Conservation (phyloP, 1,140 invertebrate genomes). For the Hirudo medicinalis region DNA sequence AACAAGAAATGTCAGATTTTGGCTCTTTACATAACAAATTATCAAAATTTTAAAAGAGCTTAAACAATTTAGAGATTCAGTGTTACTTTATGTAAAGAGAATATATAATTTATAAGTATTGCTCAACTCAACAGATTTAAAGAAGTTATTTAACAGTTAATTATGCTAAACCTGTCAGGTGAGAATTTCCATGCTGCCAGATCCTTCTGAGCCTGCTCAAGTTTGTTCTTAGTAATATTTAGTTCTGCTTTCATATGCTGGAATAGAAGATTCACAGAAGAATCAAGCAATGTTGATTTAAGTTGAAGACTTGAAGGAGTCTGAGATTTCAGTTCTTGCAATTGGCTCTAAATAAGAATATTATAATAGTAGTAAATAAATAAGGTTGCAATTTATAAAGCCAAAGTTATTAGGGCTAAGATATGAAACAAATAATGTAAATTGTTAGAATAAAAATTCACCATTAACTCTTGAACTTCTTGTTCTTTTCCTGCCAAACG, state of each 20-base stretch:
- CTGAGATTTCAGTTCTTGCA: constrained; percentile 61
- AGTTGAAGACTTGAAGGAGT: constrained; percentile 61
- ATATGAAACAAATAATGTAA: background rate
- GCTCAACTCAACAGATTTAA: constrained; percentile 9
- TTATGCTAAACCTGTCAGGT: constrained; percentile 63
- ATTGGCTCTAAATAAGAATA: constrained; percentile 58
- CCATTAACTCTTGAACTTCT: constrained; percentile 86
- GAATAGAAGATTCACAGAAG: constrained; percentile 85
- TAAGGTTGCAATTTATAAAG: constrained; percentile 27
- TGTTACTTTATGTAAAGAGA: no score
- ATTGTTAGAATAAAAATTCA: constrained; percentile 38
- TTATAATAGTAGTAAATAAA: background rate
- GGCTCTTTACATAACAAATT: no score
- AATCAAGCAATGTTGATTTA: constrained; percentile 73
- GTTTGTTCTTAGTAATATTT: constrained; percentile 68
- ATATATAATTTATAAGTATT: background rate
- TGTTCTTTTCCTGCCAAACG: constrained; percentile 84
- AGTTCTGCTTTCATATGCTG: constrained; percentile 81
- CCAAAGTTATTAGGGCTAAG: background rate
- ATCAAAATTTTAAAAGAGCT: no score
- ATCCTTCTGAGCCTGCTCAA: constrained; percentile 95
- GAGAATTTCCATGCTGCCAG: constrained; percentile 96
- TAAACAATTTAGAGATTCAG: no score
- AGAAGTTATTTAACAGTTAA: background rate
- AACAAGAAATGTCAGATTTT: no score